Evolutionary conservation across 2,797 vertebrate species (phyloP), one percentile per base, ranked within the genome.

Genomic region (Masticophis lateralis): DNA sequence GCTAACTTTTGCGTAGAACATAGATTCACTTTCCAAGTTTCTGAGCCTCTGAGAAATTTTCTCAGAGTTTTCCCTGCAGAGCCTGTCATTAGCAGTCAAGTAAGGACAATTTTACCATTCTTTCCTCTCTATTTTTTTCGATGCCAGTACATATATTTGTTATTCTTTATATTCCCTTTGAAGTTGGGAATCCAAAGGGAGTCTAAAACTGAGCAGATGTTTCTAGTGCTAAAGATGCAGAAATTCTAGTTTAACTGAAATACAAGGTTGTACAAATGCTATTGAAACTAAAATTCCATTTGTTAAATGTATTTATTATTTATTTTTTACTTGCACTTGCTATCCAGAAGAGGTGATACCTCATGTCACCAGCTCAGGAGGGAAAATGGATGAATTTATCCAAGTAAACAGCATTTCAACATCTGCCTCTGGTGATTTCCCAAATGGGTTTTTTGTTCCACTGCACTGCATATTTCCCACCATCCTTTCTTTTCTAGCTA

Each of bases 91-190:
- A 97, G 97, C 98, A 98, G 98, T 98, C 98, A 98, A 97, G 97
- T 98, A 97, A 98, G 98, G 98, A 98, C 98, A 98, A 96, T 98
- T 98, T 98, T 98, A 97, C 98, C 97, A 98, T 98, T 97, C 97
- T 97, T 95, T 98, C 97, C 97, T 97, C 96, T 98, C 97, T 97
- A 95, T 97, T 98, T 97, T 97, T 98, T 97, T 96, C 95, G 96
- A 96, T 97, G 97, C 97, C 95, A 96, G 97, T 97, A 97, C 98
- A 97, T 98, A 97, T 98, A 98, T 98, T 98, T 98, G 97, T 98
- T 98, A 98, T 98, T 98, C 98, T 98, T 98, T 98, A 96, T 98
- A 98, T 97, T 98, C 97, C 94, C 98, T 98, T 98, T 98, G 98
- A 98, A 98, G 98, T 98, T 97, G 97, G 97, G 98, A 98, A 98